Base-by-base conservation (phyloP, 2,797 vertebrate species). In the Poeciliopsis infans region DNA sequence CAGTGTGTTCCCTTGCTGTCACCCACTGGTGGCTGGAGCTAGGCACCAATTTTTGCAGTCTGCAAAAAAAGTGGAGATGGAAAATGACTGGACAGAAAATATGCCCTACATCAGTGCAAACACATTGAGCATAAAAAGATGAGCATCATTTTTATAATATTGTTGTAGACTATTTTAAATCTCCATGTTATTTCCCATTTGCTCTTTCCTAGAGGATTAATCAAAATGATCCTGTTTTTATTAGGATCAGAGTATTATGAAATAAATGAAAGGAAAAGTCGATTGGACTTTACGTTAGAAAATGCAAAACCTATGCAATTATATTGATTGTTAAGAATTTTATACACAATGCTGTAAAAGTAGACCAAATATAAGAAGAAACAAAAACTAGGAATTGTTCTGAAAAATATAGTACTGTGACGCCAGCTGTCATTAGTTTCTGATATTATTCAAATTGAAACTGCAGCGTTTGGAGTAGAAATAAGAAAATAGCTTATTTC, bases 401-500 rank as follows among this genome's bases (percentile, higher is more conserved):
- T 5, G 25, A 10, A 47, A 51, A 23, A 18, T 23, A 51, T 49
- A 51, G 5, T 53, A 53, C 20, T 49, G 7, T 72, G 15, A 10
- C 5, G 2, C 16, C 5, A 72, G 70, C 2, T 10, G 8, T 47
- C 4, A 51, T 45, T 51, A 33, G 25, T 36, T 36, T 51, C 1
- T 51, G 20, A 11, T 16, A 15, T 18, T 36, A 33, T 36, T 64
- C 20, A 36, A 6, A 31, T 72, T 13, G 10, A 31, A 33, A 51
- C 10, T 33, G 47, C 18, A 82, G 79, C 82, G 81, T 85, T 79
- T 69, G 66, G 28, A 10, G 59, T 74, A 77, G 78, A 73, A 72
- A 64, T 57, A 72, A 75, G 45, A 82, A 71, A 68, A 83, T 85
- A 80, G 79, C 70, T 79, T 64, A 76, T 71, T 72, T 70, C 36